phyloP scores from a whole-genome alignment of 2,888 invertebrate genomes.

The Miltochrista miniata region DNA sequence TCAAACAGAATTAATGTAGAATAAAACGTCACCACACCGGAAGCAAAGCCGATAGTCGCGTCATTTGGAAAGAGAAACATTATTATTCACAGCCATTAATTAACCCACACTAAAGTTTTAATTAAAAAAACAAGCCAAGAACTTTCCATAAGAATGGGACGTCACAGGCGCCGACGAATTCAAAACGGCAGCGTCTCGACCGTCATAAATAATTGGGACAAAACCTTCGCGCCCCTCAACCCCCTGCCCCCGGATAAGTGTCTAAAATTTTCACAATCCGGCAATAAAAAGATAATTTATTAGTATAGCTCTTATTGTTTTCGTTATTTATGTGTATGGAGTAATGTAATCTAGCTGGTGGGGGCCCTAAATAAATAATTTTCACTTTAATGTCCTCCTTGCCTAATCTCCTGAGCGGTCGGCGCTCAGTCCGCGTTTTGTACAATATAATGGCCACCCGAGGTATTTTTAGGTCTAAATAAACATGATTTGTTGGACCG shows the following conservation, averaged over 20 bases:
- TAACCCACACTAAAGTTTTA: slow-evolving; percentile 79
- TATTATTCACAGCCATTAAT: slow-evolving; percentile 68
- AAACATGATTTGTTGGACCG: slow-evolving; percentile 83
- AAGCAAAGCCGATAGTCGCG: slow-evolving; percentile 41
- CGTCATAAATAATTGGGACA: slow-evolving; percentile 83
- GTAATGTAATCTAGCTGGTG: slow-evolving; percentile 82
- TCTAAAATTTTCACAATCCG: slow-evolving; percentile 84
- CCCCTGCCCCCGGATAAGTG: slow-evolving; percentile 75
- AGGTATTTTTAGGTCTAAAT: slow-evolving; percentile 83
- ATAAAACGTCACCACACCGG: slow-evolving; percentile 37
- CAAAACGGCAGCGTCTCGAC: slow-evolving; percentile 78
- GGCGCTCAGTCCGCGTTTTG: slow-evolving; percentile 69
- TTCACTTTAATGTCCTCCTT: slow-evolving; percentile 82
- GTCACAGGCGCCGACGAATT: slow-evolving; percentile 74
- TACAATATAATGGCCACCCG: slow-evolving; percentile 77
- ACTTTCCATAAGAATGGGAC: slow-evolving; percentile 75
- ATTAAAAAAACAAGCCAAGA: slow-evolving; percentile 69
- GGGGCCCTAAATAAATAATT: slow-evolving; percentile 83
- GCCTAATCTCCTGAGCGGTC: slow-evolving; percentile 80
- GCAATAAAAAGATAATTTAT: slow-evolving; percentile 85
- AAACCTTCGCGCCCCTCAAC: slow-evolving; percentile 63
- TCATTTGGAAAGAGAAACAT: slow-evolving; percentile 42
- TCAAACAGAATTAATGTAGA: slow-evolving; percentile 20
- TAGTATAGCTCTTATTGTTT: slow-evolving; percentile 84
- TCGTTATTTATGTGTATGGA: slow-evolving; percentile 84